Evolutionary conservation across 2,888 invertebrate species (phyloP), one percentile per base, ranked within the genome.

Genomic region (Nemotelus nigrinus): DNA sequence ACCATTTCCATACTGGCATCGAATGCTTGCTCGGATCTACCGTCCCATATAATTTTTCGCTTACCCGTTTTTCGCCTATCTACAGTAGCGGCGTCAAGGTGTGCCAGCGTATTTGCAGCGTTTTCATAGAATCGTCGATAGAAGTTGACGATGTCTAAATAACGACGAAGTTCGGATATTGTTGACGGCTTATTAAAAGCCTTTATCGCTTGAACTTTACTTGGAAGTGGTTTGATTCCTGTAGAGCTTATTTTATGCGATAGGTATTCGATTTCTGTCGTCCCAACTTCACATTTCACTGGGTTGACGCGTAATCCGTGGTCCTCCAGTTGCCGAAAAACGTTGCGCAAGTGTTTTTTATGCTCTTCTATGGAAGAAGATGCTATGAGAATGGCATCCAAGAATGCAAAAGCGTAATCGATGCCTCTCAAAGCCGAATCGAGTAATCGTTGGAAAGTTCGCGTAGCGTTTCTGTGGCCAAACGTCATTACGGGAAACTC

Each of bases 391-490:
- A 84, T 81, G 70, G 83, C 83, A 67, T 84, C 83, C 0, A 84
- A 48, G 67, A 83, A 84, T 4, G 77, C 75, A 64, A 81, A 82
- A 3, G 74, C 79, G 70, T 84, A 82, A 45, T 72, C 10, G 2
- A 83, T 50, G 3, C 80, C 82, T 41, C 80, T 53, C 4, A 82
- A 68, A 0, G 84, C 80, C 2, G 80, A 80, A 68, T 86, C 81
- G 47, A 86, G 83, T 71, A 84, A 82, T 3, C 83, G 78, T 78
- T 85, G 84, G 72, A 86, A 86, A 0, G 84, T 84, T 60, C 84
- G 84, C 1, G 82, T 83, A 0, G 85, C 84, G 77, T 85, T 85
- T 0, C 83, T 78, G 2, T 86, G 79, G 0, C 85, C 85, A 72
- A 85, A 86, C 0, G 83, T 81, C 84, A 85, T 85, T 3, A 39